A percentile compares a stretch with the other conserved stretches of the same genome.
Evolutionary conservation across 2,113 vertebrate genomes (phyloP).

Genomic region (Oncorhynchus gorbuscha): DNA sequence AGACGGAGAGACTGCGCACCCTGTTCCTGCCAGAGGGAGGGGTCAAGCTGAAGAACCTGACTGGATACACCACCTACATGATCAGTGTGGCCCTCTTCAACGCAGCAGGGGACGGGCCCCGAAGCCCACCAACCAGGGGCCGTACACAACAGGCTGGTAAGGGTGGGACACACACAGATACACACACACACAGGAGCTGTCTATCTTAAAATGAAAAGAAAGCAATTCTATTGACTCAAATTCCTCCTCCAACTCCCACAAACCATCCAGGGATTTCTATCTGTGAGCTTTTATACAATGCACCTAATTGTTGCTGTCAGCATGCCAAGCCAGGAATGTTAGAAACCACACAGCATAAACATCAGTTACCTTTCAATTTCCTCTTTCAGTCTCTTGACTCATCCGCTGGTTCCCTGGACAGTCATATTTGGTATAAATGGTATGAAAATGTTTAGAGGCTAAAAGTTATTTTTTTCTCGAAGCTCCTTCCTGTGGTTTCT

Average conservation of each 20-base stretch:
- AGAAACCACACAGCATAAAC: conserved; percentile 36
- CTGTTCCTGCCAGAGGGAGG: conserved; percentile 89
- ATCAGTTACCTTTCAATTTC: conserved; percentile 53
- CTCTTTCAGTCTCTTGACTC: conserved; percentile 9
- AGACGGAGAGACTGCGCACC: conserved; percentile 82
- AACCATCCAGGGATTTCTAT: neutral
- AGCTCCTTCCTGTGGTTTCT: neutral
- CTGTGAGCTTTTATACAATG: conserved; percentile 43
- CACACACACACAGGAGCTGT: neutral
- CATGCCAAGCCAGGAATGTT: conserved; percentile 48
- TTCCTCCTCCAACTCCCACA: neutral
- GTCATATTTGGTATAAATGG: conserved; percentile 32
- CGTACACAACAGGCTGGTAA: conserved; percentile 94
- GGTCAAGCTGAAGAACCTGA: conserved; percentile 94
- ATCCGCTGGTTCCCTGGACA: conserved; percentile 22
- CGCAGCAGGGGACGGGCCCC: conserved; percentile 89
- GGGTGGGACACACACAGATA: neutral
- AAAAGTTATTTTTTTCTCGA: neutral
- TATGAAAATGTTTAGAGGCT: conserved; percentile 18
- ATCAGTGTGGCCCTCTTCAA: conserved; percentile 93
- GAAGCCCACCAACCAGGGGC: conserved; percentile 78
- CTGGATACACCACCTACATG: conserved; percentile 91
- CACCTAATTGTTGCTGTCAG: conserved; percentile 59
- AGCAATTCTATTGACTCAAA: conserved; percentile 25
- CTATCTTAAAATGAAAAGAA: too few species aligned